phyloP scores from a whole-genome alignment of 2,888 invertebrate genomes.

The Napeogenes inachia region DNA sequence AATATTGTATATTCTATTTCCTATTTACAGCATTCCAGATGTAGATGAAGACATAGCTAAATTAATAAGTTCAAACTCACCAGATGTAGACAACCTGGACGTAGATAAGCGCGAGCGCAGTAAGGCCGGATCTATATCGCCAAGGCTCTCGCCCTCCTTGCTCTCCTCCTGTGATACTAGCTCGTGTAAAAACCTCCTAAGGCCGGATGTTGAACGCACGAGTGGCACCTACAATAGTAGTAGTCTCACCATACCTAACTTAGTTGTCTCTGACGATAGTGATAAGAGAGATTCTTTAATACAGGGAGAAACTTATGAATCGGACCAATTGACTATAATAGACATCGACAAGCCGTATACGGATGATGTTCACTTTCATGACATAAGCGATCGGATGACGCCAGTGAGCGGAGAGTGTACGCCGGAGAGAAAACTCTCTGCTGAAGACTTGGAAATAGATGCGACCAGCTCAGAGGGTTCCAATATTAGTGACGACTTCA shows the following conservation, averaged over 20 bases:
- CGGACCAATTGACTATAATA: slow-evolving; percentile 81
- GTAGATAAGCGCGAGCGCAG: slow-evolving; percentile 53
- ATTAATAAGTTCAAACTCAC: slow-evolving; percentile 61
- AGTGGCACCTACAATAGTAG: slow-evolving; percentile 56
- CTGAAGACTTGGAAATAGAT: slow-evolving; percentile 70
- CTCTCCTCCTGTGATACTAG: slow-evolving; percentile 70
- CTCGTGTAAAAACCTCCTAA: slow-evolving; percentile 67
- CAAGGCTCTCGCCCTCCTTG: slow-evolving; percentile 62
- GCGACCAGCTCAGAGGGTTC: slow-evolving; percentile 80
- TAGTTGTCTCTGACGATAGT: slow-evolving; percentile 70
- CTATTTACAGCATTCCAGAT: slow-evolving; percentile 68
- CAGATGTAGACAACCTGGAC: slow-evolving; percentile 52
- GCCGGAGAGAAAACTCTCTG: slow-evolving; percentile 63
- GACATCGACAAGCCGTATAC: slow-evolving; percentile 78
- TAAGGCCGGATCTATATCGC: slow-evolving; percentile 55
- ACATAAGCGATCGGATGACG: slow-evolving; percentile 51
- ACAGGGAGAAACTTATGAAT: slow-evolving; percentile 76
- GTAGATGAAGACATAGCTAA: slow-evolving; percentile 76
- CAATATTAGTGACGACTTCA: slow-evolving; percentile 84
- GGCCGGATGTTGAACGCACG: slow-evolving; percentile 52
- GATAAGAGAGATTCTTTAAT: slow-evolving; percentile 64
- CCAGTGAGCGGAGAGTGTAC: slow-evolving; percentile 64
- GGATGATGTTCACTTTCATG: slow-evolving; percentile 64
- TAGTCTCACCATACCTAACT: slow-evolving; percentile 71
- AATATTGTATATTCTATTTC: not conserved